Evolutionary conservation across 1,140 invertebrate species (phyloP).

Genomic region (Procambarus clarkii): DNA sequence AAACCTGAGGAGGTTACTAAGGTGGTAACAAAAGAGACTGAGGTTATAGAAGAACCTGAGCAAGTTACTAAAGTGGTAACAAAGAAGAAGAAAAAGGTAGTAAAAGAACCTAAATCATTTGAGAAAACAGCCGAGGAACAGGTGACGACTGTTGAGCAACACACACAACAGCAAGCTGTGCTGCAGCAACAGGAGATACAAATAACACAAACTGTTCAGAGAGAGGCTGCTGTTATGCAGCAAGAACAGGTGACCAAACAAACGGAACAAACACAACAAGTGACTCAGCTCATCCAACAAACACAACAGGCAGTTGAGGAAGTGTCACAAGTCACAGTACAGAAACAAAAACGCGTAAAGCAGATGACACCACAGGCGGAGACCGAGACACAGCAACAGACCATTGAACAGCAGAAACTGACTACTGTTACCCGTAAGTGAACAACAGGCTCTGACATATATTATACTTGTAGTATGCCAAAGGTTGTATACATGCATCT

Average conservation of each 20-base stretch:
- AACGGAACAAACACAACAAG: conserved; percentile 47
- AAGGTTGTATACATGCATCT: conserved; percentile 28
- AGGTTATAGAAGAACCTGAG: no score
- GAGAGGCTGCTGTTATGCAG: conserved; percentile 27
- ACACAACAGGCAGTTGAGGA: conserved; percentile 19
- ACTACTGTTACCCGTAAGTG: conserved; percentile 48
- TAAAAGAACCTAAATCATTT: conserved; percentile 56
- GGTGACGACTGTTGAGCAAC: conserved; percentile 46
- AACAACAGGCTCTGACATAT: not conserved
- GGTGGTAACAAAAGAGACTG: no score
- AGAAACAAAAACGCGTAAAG: conserved; percentile 57
- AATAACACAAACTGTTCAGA: conserved; percentile 43
- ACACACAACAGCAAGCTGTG: conserved; percentile 37
- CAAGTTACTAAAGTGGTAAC: no score
- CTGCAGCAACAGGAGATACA: conserved; percentile 24
- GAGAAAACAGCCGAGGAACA: conserved; percentile 52
- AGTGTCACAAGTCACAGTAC: conserved; percentile 54
- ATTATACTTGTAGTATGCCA: conserved; percentile 28
- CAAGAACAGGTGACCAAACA: conserved; percentile 37
- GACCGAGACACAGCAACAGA: conserved; percentile 43
- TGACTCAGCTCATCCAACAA: conserved; percentile 24
- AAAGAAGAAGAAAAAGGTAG: conserved; percentile 1
- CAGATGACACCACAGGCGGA: conserved; percentile 45
- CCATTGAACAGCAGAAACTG: not conserved
- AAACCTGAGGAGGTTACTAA: no score